phyloP scores from a whole-genome alignment of 1,140 invertebrate genomes.

The Charaxes varanes region DNA sequence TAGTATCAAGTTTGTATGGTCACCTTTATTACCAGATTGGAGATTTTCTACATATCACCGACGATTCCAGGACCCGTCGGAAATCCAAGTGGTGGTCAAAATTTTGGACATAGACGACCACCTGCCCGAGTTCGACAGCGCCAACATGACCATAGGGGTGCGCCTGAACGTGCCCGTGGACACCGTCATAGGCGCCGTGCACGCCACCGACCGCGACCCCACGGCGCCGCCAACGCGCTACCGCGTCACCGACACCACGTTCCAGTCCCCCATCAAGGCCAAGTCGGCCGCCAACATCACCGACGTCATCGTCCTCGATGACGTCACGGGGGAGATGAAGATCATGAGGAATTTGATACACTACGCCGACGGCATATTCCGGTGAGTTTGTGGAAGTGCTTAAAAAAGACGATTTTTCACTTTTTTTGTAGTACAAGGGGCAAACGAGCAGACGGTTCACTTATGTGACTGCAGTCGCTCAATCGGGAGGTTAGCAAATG shows the following conservation, averaged over 20 bases:
- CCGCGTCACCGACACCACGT: constrained; percentile 78
- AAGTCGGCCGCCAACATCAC: constrained; percentile 69
- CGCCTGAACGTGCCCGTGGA: constrained; percentile 84
- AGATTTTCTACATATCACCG: no score
- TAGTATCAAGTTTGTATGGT: no score
- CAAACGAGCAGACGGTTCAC: no score
- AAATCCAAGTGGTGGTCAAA: constrained; percentile 79
- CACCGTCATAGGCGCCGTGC: constrained; percentile 79
- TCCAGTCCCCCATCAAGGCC: constrained; percentile 78
- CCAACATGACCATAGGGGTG: constrained; percentile 83
- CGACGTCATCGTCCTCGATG: constrained; percentile 76
- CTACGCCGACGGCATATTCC: constrained; percentile 83
- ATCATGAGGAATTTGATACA: constrained; percentile 80
- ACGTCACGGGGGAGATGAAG: constrained; percentile 79
- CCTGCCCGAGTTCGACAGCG: constrained; percentile 78
- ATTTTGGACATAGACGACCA: constrained; percentile 86
- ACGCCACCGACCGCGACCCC: constrained; percentile 81
- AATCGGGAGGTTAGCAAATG: no score
- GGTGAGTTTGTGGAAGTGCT: constrained; percentile 31
- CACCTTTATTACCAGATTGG: no score
- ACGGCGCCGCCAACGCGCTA: constrained; percentile 79
- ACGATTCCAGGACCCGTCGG: constrained; percentile 80
- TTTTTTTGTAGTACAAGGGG: no score
- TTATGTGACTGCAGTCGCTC: no score
- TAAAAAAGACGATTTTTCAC: no score